phyloP scores from a whole-genome alignment of 2,797 vertebrate species.

The Sardinella longiceps region DNA sequence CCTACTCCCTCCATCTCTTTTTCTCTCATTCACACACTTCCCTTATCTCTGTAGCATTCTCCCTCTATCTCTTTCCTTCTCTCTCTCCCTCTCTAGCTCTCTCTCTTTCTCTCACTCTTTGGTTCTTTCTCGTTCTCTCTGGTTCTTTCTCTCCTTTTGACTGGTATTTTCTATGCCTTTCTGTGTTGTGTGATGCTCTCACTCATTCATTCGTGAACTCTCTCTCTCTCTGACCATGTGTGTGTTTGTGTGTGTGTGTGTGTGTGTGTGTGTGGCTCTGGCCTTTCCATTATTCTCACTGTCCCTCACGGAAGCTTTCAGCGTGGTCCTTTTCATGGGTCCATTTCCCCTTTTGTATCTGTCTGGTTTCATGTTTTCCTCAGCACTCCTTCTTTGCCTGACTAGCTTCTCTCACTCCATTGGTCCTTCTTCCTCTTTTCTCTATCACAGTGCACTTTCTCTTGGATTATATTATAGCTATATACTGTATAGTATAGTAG shows the following conservation, averaged over 20 bases:
- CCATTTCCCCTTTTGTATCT: neutral
- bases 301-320: neutral
- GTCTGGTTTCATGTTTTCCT: neutral
- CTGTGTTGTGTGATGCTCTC: neutral
- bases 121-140: neutral
- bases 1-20: conserved; percentile 26
- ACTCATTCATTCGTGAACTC: neutral
- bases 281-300: neutral
- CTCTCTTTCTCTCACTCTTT: neutral
- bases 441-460: neutral
- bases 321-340: neutral
- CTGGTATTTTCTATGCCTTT: neutral
- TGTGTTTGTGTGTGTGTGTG: no score
- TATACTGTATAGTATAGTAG: no score
- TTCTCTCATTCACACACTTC: conserved; percentile 34
- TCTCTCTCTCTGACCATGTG: neutral
- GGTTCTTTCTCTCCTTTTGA: neutral
- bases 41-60: conserved; percentile 49
- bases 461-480: neutral
- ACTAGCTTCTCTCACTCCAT: conserved; percentile 44
- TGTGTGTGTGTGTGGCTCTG: neutral
- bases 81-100: neutral
- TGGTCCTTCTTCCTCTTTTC: neutral
- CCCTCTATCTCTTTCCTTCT: conserved; percentile 37
- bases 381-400: conserved; percentile 26